These are phyloP conservation scores for Anagyrus pseudococci DNA, from an alignment of 2,888 invertebrate genomes.

Conservation along the genomic window DNA sequence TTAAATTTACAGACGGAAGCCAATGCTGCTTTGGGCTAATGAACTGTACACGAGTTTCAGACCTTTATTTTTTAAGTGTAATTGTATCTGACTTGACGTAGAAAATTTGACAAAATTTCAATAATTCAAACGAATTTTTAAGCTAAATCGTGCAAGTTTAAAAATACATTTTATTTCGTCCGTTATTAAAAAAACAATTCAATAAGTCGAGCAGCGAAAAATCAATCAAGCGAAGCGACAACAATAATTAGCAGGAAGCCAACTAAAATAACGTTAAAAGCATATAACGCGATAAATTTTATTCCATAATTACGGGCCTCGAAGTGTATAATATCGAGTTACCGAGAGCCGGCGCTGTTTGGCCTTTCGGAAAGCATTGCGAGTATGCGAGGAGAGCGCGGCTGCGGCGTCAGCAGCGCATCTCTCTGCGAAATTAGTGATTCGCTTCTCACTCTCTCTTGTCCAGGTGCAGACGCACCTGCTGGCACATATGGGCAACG, in stretches of 20 bases:
- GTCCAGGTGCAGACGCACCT: slow-evolving; percentile 38
- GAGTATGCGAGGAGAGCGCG: slow-evolving; percentile 12
- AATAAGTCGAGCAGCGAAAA: too few relatives aligned
- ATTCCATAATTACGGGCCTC: slow-evolving; percentile 2
- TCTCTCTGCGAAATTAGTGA: slow-evolving; percentile 35
- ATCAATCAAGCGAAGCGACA: too few relatives aligned
- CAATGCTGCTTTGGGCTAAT: too few relatives aligned
- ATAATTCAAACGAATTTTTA: too few relatives aligned
- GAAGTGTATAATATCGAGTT: slow-evolving; percentile 15
- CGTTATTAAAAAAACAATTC: too few relatives aligned
- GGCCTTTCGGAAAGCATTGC: slow-evolving; percentile 23
- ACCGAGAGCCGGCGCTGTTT: background rate
- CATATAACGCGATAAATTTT: slow-evolving; percentile 8
- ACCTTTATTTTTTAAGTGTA: too few relatives aligned
- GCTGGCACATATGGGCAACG: slow-evolving; percentile 40
- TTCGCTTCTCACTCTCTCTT: slow-evolving; percentile 14
- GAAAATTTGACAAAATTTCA: too few relatives aligned
- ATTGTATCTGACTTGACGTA: too few relatives aligned
- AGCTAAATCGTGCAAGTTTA: too few relatives aligned
- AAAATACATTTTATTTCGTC: too few relatives aligned
- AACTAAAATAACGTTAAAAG: background rate
- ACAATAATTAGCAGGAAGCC: background rate
- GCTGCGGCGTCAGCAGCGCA: slow-evolving; percentile 9
- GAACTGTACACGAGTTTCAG: too few relatives aligned
- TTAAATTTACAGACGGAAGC: too few relatives aligned